Conservation (phyloP, 2,797 vertebrate species). For the Macropodus opercularis region DNA sequence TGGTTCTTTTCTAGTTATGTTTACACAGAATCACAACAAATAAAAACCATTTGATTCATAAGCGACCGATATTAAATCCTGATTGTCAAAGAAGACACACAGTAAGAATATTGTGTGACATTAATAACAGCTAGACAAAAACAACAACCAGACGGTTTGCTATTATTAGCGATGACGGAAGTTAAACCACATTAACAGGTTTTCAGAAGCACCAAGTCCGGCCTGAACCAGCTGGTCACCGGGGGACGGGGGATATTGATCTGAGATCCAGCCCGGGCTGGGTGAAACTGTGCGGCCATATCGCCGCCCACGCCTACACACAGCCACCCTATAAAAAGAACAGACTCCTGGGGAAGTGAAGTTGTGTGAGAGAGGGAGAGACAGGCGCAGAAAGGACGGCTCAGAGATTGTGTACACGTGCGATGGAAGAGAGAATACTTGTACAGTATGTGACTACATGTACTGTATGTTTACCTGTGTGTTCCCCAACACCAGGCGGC, state of each 20-base stretch:
- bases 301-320: constrained; percentile 65
- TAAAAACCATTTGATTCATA: no score
- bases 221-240: constrained; percentile 61
- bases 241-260: constrained; percentile 80
- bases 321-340: constrained; percentile 72
- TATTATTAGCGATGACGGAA: constrained; percentile 39
- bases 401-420: constrained; percentile 13
- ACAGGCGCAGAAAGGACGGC: constrained; percentile 4
- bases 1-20: no score
- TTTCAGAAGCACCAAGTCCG: constrained; percentile 60
- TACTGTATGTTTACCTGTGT: constrained; percentile 28
- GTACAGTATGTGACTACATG: constrained; percentile 23
- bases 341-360: constrained; percentile 54
- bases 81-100: constrained; percentile 8
- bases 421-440: constrained; percentile 15
- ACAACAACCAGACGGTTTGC: constrained; percentile 13
- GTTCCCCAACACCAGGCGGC: constrained; percentile 31
- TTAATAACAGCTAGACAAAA: constrained; percentile 17
- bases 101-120: neutral
- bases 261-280: constrained; percentile 73
- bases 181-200: constrained; percentile 61
- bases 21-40: no score
- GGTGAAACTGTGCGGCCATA: constrained; percentile 67
- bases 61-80: neutral
- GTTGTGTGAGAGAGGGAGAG: constrained; percentile 14